Conservation (phyloP, 30 jellyfish, hydroid and myxozoan genomes). For the Pelagia noctiluca region DNA sequence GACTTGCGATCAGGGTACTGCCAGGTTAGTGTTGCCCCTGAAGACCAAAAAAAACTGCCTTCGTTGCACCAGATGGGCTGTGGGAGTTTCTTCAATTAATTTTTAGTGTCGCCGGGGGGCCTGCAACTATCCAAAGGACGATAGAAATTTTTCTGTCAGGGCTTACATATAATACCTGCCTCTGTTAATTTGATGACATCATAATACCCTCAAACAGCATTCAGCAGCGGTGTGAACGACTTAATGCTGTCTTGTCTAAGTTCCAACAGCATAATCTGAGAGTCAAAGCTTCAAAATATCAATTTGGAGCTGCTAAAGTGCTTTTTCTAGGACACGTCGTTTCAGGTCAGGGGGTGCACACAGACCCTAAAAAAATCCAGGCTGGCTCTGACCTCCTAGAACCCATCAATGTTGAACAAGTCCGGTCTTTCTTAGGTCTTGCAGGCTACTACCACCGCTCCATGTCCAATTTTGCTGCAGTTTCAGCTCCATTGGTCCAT, state of each 20-base stretch:
- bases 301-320: slow-evolving; percentile 52
- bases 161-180: slow-evolving; percentile 22
- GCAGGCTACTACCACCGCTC: slow-evolving; percentile 54
- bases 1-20: slow-evolving; percentile 61
- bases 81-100: slow-evolving; percentile 17
- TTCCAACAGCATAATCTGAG: slow-evolving; percentile 35
- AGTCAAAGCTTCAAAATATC: slow-evolving; percentile 60
- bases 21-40: slow-evolving; percentile 42
- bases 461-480: slow-evolving; percentile 45
- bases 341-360: slow-evolving; percentile 16
- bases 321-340: slow-evolving; percentile 41
- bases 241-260: slow-evolving; percentile 16
- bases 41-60: slow-evolving; percentile 49
- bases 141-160: slow-evolving; percentile 46
- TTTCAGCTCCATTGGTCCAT: slow-evolving; percentile 48
- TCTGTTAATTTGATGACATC: slow-evolving; percentile 60
- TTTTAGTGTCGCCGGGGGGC: slow-evolving; percentile 28
- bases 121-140: slow-evolving; percentile 50
- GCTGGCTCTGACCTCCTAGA: slow-evolving; percentile 9
- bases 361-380: slow-evolving; percentile 34
- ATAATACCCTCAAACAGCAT: slow-evolving; percentile 26
- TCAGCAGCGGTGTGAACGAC: slow-evolving; percentile 34
- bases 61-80: slow-evolving; percentile 40
- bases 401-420: slow-evolving; percentile 25
- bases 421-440: slow-evolving; percentile 52